Percentiles rank a stretch among this genome's conserved stretches.
Conservation (phyloP, 2,113 vertebrate species). For the Symphodus melops region DNA sequence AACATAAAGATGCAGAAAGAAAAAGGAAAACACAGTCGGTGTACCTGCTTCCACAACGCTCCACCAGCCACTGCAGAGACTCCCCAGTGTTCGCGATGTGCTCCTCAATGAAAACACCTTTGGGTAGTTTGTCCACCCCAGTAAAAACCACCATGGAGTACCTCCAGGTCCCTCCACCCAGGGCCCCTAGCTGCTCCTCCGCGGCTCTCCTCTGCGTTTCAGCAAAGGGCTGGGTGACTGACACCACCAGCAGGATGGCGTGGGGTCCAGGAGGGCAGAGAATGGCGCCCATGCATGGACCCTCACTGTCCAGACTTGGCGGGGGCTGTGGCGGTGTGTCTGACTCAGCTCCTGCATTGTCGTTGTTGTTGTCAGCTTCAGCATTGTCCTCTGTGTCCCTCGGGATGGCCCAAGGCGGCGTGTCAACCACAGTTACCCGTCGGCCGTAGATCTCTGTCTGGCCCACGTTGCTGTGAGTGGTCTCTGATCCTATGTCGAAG, state of each 20-base stretch:
- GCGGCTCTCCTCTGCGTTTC: slow-evolving; percentile 75
- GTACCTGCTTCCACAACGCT: slow-evolving; percentile 81
- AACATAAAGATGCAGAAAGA: neutral
- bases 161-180: slow-evolving; percentile 82
- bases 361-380: slow-evolving; percentile 24
- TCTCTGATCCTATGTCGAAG: slow-evolving; percentile 72
- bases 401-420: slow-evolving; percentile 68
- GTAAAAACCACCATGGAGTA: slow-evolving; percentile 83
- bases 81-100: slow-evolving; percentile 80
- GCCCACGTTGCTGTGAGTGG: slow-evolving; percentile 76
- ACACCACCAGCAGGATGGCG: slow-evolving; percentile 79
- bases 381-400: slow-evolving; percentile 16
- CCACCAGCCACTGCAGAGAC: slow-evolving; percentile 82
- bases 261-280: slow-evolving; percentile 82
- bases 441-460: slow-evolving; percentile 76
- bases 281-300: slow-evolving; percentile 79
- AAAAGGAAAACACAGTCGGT: neutral
- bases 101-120: slow-evolving; percentile 80
- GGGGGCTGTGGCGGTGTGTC: slow-evolving; percentile 45
- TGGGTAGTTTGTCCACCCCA: slow-evolving; percentile 73
- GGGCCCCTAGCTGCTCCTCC: slow-evolving; percentile 74
- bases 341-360: slow-evolving; percentile 51
- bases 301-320: slow-evolving; percentile 75
- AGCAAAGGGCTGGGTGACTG: slow-evolving; percentile 75
- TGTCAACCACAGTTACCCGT: slow-evolving; percentile 78